Evolutionary conservation across 2,797 vertebrate genomes (phyloP), one percentile per base, ranked within the genome.

Genomic region (Sebastes jordani): DNA sequence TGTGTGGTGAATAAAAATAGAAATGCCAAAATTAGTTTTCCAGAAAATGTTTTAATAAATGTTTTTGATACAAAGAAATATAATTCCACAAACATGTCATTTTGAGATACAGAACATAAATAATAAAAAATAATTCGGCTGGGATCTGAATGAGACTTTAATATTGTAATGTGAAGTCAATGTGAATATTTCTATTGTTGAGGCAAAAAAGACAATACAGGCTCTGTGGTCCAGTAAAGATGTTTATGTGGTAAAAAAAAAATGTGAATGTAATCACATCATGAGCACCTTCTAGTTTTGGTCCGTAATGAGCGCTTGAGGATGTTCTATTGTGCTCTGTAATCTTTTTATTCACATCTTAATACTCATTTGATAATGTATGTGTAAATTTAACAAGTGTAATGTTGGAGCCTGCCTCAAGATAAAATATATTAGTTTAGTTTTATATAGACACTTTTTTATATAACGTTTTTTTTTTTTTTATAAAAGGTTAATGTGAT

Each of bases 341-440:
- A 36, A 58, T 25, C 1, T 46, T 0, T 46, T 0, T 29, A 0
- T 62, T 27, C 46, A 4, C 42, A 62, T 66, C 1, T 13, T 30
- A 9, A 66, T 25, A 5, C 1, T 49, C 64, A 8, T 13, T 20
- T 70, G 6, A 56, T 42, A 38, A 4, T 54, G 32, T 62, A 11
- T 68, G 49, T 82, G 64, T 49, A 16, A 81, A 81, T 76, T 34
- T 66, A 62, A 38, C 20, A 67, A 56, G 30, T 65, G 23, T 54
- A 8, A 9, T 73, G 42, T 54, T 86, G 71, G 56, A 80, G 65
- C 74, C 25, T 79, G 22, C 42, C 68, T 82, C 13, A 11, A 78
- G 27, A 87, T 89, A 79, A 81, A 86, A 93, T 93, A 92, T 94
- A 93, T 92, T 92, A 91, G 60, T 91, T 91, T 78, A 88, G 76